phyloP scores from a whole-genome alignment of 2,797 vertebrate genomes.

The Nyctibius grandis region DNA sequence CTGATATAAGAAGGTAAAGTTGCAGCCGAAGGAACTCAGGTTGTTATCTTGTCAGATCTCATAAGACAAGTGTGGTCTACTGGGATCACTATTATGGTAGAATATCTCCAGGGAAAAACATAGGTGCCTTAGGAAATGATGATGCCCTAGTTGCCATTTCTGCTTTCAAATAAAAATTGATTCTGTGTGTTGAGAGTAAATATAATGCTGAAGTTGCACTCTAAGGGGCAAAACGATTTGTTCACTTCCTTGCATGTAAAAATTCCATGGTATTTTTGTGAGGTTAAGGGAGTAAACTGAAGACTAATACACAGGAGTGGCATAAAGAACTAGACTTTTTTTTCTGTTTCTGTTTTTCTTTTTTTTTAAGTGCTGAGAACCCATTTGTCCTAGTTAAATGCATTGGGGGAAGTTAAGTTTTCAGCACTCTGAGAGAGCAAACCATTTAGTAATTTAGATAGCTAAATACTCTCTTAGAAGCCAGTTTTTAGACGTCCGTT shows the following conservation, averaged over 20 bases:
- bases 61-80: neutral
- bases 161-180: neutral
- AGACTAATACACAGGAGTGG: neutral
- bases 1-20: neutral
- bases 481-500: neutral
- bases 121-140: neutral
- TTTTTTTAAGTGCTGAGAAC: neutral
- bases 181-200: neutral
- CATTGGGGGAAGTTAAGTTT: neutral
- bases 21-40: neutral
- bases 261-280: neutral
- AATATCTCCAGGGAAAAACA: neutral
- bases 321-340: neutral
- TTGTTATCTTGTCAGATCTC: slow-evolving; percentile 16
- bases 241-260: neutral
- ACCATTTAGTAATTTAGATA: neutral
- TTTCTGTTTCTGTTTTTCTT: no score
- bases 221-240: neutral
- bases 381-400: neutral
- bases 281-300: neutral
- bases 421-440: neutral
- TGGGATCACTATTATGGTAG: neutral
- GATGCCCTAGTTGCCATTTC: neutral
- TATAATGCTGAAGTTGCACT: neutral
- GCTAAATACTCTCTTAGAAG: neutral